Evolutionary conservation across 2,888 invertebrate species (phyloP).

Genomic region (Drosophila nr. fundita): DNA sequence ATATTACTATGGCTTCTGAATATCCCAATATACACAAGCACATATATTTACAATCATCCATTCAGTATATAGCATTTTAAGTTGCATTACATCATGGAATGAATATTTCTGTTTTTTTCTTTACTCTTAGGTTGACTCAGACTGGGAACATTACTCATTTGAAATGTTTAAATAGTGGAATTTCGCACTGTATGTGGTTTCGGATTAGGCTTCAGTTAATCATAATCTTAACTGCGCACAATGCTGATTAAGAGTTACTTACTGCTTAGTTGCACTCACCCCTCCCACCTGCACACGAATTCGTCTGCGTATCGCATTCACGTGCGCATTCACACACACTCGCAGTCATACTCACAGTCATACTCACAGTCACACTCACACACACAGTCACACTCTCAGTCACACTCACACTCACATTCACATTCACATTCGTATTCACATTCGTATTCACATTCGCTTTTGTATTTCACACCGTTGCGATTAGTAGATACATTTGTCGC

Average conservation of each 20-base stretch:
- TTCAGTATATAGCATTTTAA: not conserved
- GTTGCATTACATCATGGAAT: not conserved
- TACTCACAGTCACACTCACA: conserved; percentile 6
- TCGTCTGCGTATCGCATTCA: conserved; percentile 5
- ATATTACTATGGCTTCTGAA: not conserved
- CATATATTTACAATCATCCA: too few species aligned
- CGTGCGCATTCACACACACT: conserved; percentile 3
- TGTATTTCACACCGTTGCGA: conserved; percentile 31
- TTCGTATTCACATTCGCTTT: conserved; percentile 8
- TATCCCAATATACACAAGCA: not conserved
- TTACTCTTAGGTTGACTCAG: not conserved
- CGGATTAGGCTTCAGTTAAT: not conserved
- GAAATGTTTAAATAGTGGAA: not conserved
- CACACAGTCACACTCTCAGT: not conserved
- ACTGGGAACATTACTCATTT: not conserved
- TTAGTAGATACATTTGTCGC: conserved; percentile 30
- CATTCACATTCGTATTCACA: not conserved
- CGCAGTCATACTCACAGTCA: not conserved
- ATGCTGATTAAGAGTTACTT: not conserved
- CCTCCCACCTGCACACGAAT: conserved; percentile 3
- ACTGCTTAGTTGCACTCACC: conserved; percentile 14
- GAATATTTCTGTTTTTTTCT: not conserved
- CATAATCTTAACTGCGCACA: conserved; percentile 11
- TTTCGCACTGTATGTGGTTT: not conserved
- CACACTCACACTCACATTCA: not conserved